These are phyloP conservation scores for Drosophila obscura DNA, from an alignment of 1,140 invertebrate species.

Conservation along the genomic window DNA sequence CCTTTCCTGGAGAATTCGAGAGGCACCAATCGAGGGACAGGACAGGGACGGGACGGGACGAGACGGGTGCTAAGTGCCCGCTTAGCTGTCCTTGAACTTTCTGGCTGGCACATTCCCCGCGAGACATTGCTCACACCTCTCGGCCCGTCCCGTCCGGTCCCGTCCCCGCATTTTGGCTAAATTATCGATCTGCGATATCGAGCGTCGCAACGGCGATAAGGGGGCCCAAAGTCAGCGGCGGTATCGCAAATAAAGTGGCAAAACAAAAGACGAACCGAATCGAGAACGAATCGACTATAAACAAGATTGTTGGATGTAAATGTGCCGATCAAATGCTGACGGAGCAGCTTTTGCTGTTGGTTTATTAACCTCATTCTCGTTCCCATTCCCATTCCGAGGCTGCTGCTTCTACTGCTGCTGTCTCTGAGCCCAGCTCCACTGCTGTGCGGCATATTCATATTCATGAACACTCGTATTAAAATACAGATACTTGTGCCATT, in stretches of 20 bases:
- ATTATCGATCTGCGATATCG: slow-evolving; percentile 62
- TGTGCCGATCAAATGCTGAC: slow-evolving; percentile 71
- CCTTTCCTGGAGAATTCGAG: too few species aligned
- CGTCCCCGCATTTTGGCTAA: background rate
- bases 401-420: background rate
- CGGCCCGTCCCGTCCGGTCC: slow-evolving; percentile 11
- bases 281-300: slow-evolving; percentile 51
- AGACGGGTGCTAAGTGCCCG: slow-evolving; percentile 13
- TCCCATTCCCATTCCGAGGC: background rate
- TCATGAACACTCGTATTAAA: too few species aligned
- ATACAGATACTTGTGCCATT: too few species aligned
- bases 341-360: slow-evolving; percentile 51
- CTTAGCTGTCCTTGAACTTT: slow-evolving; percentile 62
- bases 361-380: slow-evolving; percentile 68
- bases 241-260: slow-evolving; percentile 19
- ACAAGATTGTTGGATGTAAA: slow-evolving; percentile 78
- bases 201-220: slow-evolving; percentile 28
- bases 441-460: too few species aligned
- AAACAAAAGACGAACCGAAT: slow-evolving; percentile 13
- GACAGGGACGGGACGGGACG: background rate
- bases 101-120: slow-evolving; percentile 13
- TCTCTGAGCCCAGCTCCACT: slow-evolving; percentile 2
- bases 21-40: too few species aligned
- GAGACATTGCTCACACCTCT: slow-evolving; percentile 42
- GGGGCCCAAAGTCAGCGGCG: slow-evolving; percentile 53